These are phyloP conservation scores for Pavo muticus DNA, from an alignment of 2,113 vertebrate species.

Conservation along the genomic window DNA sequence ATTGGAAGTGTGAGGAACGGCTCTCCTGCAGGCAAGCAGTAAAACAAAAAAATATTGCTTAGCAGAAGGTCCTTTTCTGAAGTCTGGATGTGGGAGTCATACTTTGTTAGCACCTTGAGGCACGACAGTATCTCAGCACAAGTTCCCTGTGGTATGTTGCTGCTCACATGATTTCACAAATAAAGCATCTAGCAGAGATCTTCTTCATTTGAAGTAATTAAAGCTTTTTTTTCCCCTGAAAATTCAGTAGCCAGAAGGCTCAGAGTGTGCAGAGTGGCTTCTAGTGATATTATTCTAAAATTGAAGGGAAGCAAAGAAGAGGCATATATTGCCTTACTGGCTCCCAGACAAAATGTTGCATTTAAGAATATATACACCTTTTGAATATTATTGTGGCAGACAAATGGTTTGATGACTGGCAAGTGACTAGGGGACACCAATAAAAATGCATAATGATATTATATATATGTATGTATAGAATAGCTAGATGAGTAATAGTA, in stretches of 20 bases:
- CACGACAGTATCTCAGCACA: not conserved
- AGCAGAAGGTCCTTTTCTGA: not conserved
- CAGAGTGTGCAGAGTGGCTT: not conserved
- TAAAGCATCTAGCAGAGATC: not conserved
- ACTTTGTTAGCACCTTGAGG: not conserved
- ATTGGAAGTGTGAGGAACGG: not conserved
- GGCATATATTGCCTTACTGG: not conserved
- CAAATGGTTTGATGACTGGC: not conserved
- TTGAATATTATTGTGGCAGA: not conserved
- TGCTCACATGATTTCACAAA: not conserved
- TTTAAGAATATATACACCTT: not conserved
- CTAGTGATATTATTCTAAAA: not conserved
- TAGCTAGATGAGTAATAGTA: not conserved
- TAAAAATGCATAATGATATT: constrained; percentile 18
- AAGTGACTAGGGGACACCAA: not conserved
- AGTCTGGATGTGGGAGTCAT: not conserved
- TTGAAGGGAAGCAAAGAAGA: not conserved
- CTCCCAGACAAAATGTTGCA: not conserved
- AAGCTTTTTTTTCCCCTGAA: not conserved
- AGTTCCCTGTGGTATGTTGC: not conserved
- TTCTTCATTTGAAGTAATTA: not conserved
- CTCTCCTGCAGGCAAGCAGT: not conserved
- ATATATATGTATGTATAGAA: constrained; percentile 32
- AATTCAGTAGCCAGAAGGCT: not conserved
- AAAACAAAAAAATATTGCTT: not conserved